Evolutionary conservation across 2,888 invertebrate species (phyloP).

Genomic region (Chelonus formosanus): DNA sequence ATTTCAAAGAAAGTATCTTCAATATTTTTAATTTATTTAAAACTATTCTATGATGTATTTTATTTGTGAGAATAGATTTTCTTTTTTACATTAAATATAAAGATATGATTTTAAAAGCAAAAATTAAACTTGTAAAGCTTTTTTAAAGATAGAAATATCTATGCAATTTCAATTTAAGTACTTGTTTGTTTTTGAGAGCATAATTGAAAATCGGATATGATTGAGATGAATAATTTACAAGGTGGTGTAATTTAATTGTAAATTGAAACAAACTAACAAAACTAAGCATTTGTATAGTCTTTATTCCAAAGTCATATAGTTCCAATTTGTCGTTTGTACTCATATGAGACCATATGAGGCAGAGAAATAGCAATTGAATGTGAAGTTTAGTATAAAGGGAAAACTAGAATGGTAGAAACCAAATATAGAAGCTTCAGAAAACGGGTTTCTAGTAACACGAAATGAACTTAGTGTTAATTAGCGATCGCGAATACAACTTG

Average conservation of each 20-base stretch:
- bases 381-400: background rate
- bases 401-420: conserved; percentile 6
- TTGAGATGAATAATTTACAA: conserved; percentile 8
- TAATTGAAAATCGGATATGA: background rate
- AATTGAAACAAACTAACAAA: background rate
- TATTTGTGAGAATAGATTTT: no score
- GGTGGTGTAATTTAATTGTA: conserved; percentile 9
- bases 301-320: background rate
- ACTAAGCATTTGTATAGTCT: background rate
- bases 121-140: no score
- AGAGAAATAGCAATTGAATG: background rate
- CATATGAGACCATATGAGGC: background rate
- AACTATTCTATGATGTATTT: no score
- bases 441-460: conserved; percentile 15
- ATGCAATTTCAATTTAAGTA: no score
- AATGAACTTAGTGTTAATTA: conserved; percentile 29
- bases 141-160: background rate
- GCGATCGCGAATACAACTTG: background rate
- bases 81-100: no score
- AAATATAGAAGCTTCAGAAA: conserved; percentile 1
- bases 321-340: conserved; percentile 3
- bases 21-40: no score
- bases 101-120: no score
- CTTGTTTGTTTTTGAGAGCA: no score
- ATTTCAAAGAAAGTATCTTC: no score